Base-by-base conservation (phyloP, 1,140 invertebrate species). In the Rhagoletis pomonella region DNA sequence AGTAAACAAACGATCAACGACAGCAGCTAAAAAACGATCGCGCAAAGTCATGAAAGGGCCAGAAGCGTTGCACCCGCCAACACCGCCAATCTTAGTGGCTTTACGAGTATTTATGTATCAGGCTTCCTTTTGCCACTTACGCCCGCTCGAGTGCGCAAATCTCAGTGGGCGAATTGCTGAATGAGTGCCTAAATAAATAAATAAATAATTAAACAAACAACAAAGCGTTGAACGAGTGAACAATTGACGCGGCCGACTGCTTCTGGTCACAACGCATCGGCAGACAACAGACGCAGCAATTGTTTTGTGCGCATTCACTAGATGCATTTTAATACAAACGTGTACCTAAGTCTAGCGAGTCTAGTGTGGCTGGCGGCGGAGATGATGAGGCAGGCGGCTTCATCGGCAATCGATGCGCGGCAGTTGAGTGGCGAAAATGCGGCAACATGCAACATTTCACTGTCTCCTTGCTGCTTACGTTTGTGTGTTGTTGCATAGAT, bases 201-300 rank as follows among this genome's bases (percentile, higher is more conserved):
- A 85, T 55, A 81, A 81, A 42, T 81, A 81, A 81, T 55, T 81
- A 81, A 62, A 85, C 55, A 85, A 85, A 59, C 29, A 85, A 85
- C 19, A 60, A 42, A 85, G 84, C 55, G 59, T 29, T 44, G 59
- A 85, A 85, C n/a, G 59, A 85, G 59, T 62, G 59, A 85, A 85
- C 84, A 85, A 85, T 85, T 85, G 84, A 60, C 84, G 84, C 84
- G 84, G 84, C 59, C 62, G 55, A 59, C 55, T 60, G 84, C 59
- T 59, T 44, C 55, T 85, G 55, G 55, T 85, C 73, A 81, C 73
- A 81, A 81, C 73, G 73, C 73, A 81, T n/a, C 73, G 73, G 19
- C 47, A 85, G 84, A 85, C 84, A 85, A 85, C 84, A 85, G 84
- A 85, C 84, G 55, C 55, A 85, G n/a, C 84, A 62, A 85, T 85